phyloP scores from a whole-genome alignment of 2,888 invertebrate genomes.

The Phyllotreta cruciferae region DNA sequence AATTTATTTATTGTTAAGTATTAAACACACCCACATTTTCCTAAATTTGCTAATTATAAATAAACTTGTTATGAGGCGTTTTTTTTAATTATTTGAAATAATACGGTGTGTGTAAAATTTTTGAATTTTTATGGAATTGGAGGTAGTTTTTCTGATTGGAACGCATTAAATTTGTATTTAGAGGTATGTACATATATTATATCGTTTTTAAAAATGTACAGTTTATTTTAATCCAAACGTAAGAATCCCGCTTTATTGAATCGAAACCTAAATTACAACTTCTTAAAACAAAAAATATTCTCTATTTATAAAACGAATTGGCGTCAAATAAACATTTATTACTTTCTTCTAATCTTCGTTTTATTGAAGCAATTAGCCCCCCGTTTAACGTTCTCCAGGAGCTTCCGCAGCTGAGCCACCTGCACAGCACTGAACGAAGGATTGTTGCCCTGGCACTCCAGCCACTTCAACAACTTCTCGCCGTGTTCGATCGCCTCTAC shows the following conservation, averaged over 20 bases:
- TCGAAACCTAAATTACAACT: constrained; percentile 1
- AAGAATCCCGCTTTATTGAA: not conserved
- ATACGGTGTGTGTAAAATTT: not conserved
- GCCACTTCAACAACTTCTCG: constrained; percentile 81
- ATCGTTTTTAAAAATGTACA: constrained; percentile 14
- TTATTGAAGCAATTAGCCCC: constrained; percentile 61
- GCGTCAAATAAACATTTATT: constrained; percentile 29
- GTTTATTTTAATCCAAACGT: not conserved
- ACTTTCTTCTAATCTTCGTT: constrained; percentile 54
- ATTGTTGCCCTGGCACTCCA: constrained; percentile 74
- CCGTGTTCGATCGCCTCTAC: constrained; percentile 77
- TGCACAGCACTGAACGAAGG: constrained; percentile 80
- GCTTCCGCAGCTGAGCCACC: constrained; percentile 76
- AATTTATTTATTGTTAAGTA: too few species aligned
- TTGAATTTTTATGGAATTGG: not conserved
- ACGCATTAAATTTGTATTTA: constrained; percentile 18
- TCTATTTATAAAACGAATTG: constrained; percentile 30
- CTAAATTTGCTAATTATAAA: too few species aligned
- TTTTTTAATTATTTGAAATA: too few species aligned
- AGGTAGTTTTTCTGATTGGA: not conserved
- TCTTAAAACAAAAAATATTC: constrained; percentile 6
- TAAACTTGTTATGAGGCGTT: too few species aligned
- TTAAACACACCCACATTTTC: too few species aligned
- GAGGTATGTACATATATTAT: constrained; percentile 22
- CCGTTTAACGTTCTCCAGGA: constrained; percentile 76